phyloP scores from a whole-genome alignment of 2,888 invertebrate species.

The Chironomus tentans region DNA sequence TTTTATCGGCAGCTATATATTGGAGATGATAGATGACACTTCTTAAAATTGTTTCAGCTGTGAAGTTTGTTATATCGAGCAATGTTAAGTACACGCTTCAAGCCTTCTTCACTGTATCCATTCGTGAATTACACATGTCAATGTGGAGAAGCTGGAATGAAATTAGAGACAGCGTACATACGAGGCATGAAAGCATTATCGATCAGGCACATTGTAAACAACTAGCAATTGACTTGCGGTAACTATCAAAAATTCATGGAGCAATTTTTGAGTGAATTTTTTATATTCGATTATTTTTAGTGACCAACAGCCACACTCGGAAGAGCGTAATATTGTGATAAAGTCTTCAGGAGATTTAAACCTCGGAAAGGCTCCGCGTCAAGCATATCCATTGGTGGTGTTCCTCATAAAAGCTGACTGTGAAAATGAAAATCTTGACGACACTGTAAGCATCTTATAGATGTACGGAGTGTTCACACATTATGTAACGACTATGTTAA shows the following conservation, averaged over 20 bases:
- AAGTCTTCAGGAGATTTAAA: constrained; percentile 54
- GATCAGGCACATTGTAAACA: constrained; percentile 31
- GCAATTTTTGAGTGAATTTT: not conserved
- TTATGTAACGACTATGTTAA: too few species aligned
- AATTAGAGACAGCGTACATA: constrained; percentile 49
- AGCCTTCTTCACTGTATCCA: constrained; percentile 72
- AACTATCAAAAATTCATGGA: not conserved
- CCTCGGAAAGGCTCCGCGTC: constrained; percentile 62
- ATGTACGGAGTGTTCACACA: too few species aligned
- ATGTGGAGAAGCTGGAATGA: constrained; percentile 63
- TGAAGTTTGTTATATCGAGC: constrained; percentile 63
- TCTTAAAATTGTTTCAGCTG: constrained; percentile 44
- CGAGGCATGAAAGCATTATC: constrained; percentile 28
- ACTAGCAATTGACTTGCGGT: constrained; percentile 32
- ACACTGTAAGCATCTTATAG: constrained; percentile 50
- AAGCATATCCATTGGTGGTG: constrained; percentile 69
- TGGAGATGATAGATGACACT: not conserved
- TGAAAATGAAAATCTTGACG: constrained; percentile 55
- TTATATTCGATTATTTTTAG: constrained; percentile 39
- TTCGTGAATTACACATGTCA: constrained; percentile 63
- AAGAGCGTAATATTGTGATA: constrained; percentile 54
- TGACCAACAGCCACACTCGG: constrained; percentile 49
- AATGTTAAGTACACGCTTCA: constrained; percentile 65
- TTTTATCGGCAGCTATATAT: too few species aligned
- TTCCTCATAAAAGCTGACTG: constrained; percentile 55